phyloP scores from a whole-genome alignment of 2,888 invertebrate genomes.

The Drosophila prostipennis region DNA sequence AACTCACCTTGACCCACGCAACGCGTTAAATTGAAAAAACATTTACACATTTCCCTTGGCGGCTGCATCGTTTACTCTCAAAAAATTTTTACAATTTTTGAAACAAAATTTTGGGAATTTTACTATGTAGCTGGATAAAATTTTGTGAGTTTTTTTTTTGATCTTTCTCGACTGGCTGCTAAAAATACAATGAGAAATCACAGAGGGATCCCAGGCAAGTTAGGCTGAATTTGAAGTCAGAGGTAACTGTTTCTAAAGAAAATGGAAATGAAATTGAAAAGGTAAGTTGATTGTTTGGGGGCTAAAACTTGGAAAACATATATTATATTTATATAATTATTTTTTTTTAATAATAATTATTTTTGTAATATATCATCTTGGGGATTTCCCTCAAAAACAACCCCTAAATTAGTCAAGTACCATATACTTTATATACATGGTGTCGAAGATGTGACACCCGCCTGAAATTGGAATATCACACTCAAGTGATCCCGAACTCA shows the following conservation, averaged over 20 bases:
- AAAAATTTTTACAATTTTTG: not conserved
- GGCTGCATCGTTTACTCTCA: constrained; percentile 1
- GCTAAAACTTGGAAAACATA: no score
- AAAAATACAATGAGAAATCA: not conserved
- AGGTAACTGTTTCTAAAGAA: not conserved
- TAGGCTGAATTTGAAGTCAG: not conserved
- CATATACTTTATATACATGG: not conserved
- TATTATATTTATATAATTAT: no score
- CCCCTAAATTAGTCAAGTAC: not conserved
- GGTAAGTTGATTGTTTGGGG: not conserved
- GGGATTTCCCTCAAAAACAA: not conserved
- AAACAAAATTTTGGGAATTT: not conserved
- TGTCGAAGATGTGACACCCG: constrained; percentile 14
- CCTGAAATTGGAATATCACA: constrained; percentile 5
- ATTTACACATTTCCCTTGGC: not conserved
- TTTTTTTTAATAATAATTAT: no score
- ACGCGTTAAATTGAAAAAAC: not conserved
- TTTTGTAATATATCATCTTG: no score
- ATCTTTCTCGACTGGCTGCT: not conserved
- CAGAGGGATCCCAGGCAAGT: not conserved
- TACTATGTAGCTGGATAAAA: not conserved
- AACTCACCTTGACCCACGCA: constrained; percentile 1
- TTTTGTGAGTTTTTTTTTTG: not conserved
- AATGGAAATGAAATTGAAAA: not conserved
- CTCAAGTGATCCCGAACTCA: constrained; percentile 14